These are phyloP conservation scores for Misgurnus mizolepis DNA, from an alignment of 2,113 vertebrate species.

Conservation along the genomic window DNA sequence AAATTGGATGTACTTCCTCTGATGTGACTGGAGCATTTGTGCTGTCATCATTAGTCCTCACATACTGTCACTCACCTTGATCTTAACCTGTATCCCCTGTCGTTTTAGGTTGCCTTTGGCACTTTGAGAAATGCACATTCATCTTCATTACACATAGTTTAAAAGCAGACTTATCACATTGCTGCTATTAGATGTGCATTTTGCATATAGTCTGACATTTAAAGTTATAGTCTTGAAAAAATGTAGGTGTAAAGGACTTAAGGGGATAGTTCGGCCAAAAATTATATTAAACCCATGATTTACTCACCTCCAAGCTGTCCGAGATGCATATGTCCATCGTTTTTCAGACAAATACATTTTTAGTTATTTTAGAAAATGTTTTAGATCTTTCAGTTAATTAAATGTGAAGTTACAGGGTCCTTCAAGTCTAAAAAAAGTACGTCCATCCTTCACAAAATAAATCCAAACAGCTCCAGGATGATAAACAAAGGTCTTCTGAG, in stretches of 20 bases:
- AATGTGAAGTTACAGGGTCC: too few species aligned
- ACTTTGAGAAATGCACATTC: conserved; percentile 34
- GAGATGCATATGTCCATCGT: too few species aligned
- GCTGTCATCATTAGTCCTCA: neutral
- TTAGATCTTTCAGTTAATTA: too few species aligned
- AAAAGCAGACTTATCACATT: conserved; percentile 37
- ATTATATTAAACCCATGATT: too few species aligned
- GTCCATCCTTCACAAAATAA: too few species aligned
- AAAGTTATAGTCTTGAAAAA: neutral
- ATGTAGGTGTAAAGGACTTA: neutral
- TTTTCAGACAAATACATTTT: too few species aligned
- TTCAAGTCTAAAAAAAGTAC: too few species aligned
- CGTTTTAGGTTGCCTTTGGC: conserved; percentile 27
- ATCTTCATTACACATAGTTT: conserved; percentile 35
- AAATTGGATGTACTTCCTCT: neutral
- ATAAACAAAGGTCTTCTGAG: too few species aligned
- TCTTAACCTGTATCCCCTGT: conserved; percentile 33
- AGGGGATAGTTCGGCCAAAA: too few species aligned
- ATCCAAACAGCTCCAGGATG: too few species aligned
- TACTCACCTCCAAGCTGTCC: neutral
- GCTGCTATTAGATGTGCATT: neutral
- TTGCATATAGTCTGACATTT: conserved; percentile 1
- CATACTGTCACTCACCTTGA: conserved; percentile 14
- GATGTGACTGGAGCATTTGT: neutral
- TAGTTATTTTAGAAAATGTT: too few species aligned